Evolutionary conservation across 2,888 invertebrate genomes (phyloP), one percentile per base, ranked within the genome.

Genomic region (Vesta saturnalis): DNA sequence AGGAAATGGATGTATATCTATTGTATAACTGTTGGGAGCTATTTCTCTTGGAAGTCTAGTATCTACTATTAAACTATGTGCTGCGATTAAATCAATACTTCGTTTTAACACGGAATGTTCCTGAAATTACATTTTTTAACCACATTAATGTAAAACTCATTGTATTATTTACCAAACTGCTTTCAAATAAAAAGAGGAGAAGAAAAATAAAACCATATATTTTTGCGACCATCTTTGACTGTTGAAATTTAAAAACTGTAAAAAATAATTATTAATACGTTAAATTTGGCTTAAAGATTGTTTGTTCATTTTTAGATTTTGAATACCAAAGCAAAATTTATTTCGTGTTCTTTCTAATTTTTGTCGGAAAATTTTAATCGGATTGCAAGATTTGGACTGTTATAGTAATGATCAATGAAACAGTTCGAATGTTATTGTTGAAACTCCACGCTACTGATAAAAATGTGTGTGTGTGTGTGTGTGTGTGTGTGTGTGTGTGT

Each of bases 11-110:
- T 90, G 88, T 8, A 94, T 78, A 64, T 90, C 87, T 23, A 94
- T 77, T 18, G 87, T 85, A 79, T 94, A 94, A 2, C 87, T 88
- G 0, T 85, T 87, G 0, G 94, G 93, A 23, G 87, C 83, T 0
- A 93, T 86, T 22, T 89, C 86, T 67, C 87, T 87, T 0, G 90
- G 89, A 58, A 93, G 80, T 2, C 90, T 86, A 1, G 85, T 86
- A 72, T 91, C 91, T 72, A 89, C 87, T 43, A 89, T 87, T 8
- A 91, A 82, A 0, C 88, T 85, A 76, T 91, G 88, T 0, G 91
- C 88, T 70, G 91, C 90, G 75, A 91, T 91, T 60, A 92, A 82
- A 78, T 93, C 92, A 70, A 93, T 91, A 77, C 92, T 92, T 58
- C 89, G 83, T 72, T 77, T 79, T 18, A 71, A 30, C 12, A 47